Evolutionary conservation across 2,797 vertebrate genomes (phyloP), one percentile per base, ranked within the genome.

Genomic region (Rhinophrynus dorsalis): DNA sequence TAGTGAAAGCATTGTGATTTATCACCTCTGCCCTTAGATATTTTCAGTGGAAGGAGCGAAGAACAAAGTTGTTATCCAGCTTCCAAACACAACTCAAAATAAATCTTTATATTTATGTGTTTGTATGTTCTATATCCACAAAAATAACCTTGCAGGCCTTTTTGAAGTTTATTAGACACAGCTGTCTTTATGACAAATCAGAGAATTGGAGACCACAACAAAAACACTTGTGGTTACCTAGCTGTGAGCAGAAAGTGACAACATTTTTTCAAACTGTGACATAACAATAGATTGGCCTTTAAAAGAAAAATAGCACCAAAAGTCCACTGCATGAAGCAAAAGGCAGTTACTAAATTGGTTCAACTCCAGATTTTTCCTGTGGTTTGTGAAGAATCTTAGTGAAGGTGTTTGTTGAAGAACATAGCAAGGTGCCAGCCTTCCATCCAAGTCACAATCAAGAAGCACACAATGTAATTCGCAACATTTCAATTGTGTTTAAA

Each of bases 291-390:
- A 21, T 8, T 27, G 52, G 24, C 60, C 30, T 57, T 71, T 56
- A 33, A 37, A 42, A 32, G 54, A 60, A 52, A 30, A 40, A 26
- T 2, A 37, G 42, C 24, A 29, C 33, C 3, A 8, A 21, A 29
- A 33, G 40, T 47, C 48, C 21, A 13, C 11, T 11, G 12, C 21
- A 21, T 40, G 33, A 30, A 26, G 52, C 52, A 50, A 18, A 51
- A 45, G 24, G 68, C 48, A 65, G 29, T 42, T 47, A 50, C 51
- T 57, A 64, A 72, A 72, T 72, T 48, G 68, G 30, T 65, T 33
- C 37, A 10, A 35, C 17, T 24, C 40, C n/a, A 6, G 38, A 38
- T 56, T 56, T 6, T 17, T 17, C 52, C 24, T 12, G 18, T 3
- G 17, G 29, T 47, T 47, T 47, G 42, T 18, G 29, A 54, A 70